Evolutionary conservation across 2,888 invertebrate genomes (phyloP).

Genomic region (Thera obeliscata): DNA sequence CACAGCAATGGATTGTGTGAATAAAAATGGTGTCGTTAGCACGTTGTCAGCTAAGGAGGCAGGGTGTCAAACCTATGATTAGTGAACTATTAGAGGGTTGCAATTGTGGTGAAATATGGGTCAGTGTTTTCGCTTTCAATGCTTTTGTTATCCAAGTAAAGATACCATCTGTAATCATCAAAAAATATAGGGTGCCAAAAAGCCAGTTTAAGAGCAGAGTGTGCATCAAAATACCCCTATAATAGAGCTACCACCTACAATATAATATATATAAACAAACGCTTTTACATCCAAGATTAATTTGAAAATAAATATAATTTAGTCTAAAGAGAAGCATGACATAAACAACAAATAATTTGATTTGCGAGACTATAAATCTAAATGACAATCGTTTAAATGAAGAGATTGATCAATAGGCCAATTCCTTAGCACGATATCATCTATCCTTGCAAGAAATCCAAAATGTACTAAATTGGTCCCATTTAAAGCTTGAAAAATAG

Average conservation of each 20-base stretch:
- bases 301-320: too few relatives aligned
- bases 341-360: too few relatives aligned
- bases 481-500: constrained; percentile 70
- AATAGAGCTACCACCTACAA: too few relatives aligned
- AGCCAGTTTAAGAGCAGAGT: background rate
- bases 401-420: constrained; percentile 37
- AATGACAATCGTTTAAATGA: background rate
- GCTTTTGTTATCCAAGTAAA: background rate
- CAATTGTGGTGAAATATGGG: constrained; percentile 68
- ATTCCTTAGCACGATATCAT: constrained; percentile 44
- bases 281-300: too few relatives aligned
- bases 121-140: constrained; percentile 46
- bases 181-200: background rate
- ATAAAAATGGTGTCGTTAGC: constrained; percentile 1
- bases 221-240: background rate
- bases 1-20: constrained; percentile 45
- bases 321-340: too few relatives aligned
- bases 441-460: constrained; percentile 19
- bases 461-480: constrained; percentile 61
- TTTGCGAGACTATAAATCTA: too few relatives aligned
- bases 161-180: background rate
- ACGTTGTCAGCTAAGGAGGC: constrained; percentile 40
- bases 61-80: constrained; percentile 81
- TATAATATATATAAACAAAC: too few relatives aligned
- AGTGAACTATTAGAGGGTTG: constrained; percentile 72